phyloP scores from a whole-genome alignment of 2,113 vertebrate genomes.

The Terrapene triunguis region DNA sequence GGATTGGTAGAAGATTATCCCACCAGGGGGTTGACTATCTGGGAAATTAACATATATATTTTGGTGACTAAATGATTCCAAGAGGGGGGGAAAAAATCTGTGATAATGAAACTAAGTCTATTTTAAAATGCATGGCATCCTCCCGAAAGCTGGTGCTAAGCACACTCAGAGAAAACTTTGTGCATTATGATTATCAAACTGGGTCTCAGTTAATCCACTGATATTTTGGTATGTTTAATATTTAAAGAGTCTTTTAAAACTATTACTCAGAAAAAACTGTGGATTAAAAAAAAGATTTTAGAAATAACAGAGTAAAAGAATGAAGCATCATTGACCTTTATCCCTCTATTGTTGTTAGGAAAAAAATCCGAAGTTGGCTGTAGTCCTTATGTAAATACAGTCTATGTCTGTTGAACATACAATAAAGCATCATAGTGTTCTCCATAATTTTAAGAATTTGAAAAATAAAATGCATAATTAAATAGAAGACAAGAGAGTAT shows the following conservation, averaged over 20 bases:
- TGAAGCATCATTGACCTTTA: constrained; percentile 65
- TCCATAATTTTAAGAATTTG: constrained; percentile 24
- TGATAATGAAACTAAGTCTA: constrained; percentile 72
- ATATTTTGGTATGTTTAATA: constrained; percentile 69
- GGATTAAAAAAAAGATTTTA: constrained; percentile 56
- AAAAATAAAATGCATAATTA: constrained; percentile 35
- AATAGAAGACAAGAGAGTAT: background rate
- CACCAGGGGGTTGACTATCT: constrained; percentile 59
- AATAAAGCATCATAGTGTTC: constrained; percentile 1
- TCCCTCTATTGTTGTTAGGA: constrained; percentile 44
- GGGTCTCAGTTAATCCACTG: constrained; percentile 68
- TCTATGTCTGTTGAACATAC: constrained; percentile 53
- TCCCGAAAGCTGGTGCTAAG: constrained; percentile 43
- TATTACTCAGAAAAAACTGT: constrained; percentile 47
- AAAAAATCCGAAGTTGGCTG: constrained; percentile 11
- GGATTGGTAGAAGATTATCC: constrained; percentile 77
- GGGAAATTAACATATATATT: constrained; percentile 70
- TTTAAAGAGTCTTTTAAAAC: constrained; percentile 71
- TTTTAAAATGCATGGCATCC: constrained; percentile 74
- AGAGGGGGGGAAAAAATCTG: background rate
- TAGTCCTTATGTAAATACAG: constrained; percentile 29
- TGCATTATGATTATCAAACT: constrained; percentile 76
- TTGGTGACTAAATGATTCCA: constrained; percentile 56
- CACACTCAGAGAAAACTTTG: constrained; percentile 11
- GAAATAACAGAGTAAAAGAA: constrained; percentile 54